Conservation (phyloP, 2,888 invertebrate species). For the Tethea ocularis region DNA sequence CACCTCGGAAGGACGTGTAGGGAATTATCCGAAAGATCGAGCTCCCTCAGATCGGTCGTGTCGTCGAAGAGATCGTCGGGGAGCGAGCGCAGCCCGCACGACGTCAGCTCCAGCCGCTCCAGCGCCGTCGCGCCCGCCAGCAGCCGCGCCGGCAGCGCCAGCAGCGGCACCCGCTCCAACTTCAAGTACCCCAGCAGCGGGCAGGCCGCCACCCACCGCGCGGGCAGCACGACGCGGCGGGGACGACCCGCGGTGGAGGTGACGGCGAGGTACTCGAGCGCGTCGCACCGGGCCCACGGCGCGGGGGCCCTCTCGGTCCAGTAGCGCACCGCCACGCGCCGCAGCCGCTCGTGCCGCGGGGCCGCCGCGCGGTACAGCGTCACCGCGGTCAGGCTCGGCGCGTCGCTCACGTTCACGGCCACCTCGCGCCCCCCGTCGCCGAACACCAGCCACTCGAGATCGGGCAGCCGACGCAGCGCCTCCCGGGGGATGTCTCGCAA, state of each 20-base stretch:
- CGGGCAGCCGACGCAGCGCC: background rate
- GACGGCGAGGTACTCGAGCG: too few relatives aligned
- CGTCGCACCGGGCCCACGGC: background rate
- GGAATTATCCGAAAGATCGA: conserved; percentile 35
- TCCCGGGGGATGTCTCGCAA: background rate
- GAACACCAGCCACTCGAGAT: conserved; percentile 15
- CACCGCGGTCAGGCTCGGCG: conserved; percentile 20
- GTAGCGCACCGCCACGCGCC: conserved; percentile 13
- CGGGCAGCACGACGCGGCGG: conserved; percentile 18
- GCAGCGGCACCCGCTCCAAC: conserved; percentile 14
- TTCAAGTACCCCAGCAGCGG: conserved; percentile 11
- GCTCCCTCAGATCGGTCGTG: conserved; percentile 20
- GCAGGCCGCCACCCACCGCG: conserved; percentile 23
- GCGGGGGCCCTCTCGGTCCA: conserved; percentile 7
- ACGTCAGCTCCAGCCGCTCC: conserved; percentile 4
- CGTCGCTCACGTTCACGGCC: conserved; percentile 17
- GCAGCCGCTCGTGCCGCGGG: conserved; percentile 16
- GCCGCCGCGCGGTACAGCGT: conserved; percentile 21
- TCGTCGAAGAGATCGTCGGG: conserved; percentile 34
- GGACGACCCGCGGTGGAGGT: too few relatives aligned
- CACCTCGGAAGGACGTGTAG: conserved; percentile 40
- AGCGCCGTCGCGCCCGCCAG: conserved; percentile 19
- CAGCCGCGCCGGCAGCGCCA: conserved; percentile 12
- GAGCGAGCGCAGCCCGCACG: conserved; percentile 23
- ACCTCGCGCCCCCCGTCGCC: conserved; percentile 21